These are phyloP conservation scores for Probaryconus sp. DNA, from an alignment of 1,140 invertebrate genomes.

Conservation along the genomic window DNA sequence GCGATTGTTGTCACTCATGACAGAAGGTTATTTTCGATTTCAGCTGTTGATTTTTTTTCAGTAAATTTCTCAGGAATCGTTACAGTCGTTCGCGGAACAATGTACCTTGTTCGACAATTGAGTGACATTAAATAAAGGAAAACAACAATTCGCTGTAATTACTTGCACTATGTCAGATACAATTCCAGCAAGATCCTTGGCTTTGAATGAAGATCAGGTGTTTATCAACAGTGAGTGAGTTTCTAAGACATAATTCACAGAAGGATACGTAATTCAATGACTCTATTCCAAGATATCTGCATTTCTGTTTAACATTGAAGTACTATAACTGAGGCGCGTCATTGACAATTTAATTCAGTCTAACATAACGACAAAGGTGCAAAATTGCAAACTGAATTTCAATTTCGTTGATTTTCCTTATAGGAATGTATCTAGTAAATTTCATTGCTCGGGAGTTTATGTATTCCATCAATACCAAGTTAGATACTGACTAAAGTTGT, in stretches of 20 bases:
- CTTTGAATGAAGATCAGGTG: slow-evolving; percentile 40
- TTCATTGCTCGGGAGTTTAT: slow-evolving; percentile 3
- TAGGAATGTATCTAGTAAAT: slow-evolving; percentile 22
- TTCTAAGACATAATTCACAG: slow-evolving; percentile 40
- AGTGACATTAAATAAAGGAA: not conserved
- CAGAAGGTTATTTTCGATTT: too few relatives aligned
- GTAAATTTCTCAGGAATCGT: slow-evolving; percentile 15
- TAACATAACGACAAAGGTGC: slow-evolving; percentile 36
- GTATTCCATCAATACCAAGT: slow-evolving; percentile 39
- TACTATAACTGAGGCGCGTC: slow-evolving; percentile 7
- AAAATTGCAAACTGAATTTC: slow-evolving; percentile 45
- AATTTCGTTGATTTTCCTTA: slow-evolving; percentile 39
- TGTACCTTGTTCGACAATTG: slow-evolving; percentile 6
- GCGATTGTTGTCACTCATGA: too few relatives aligned
- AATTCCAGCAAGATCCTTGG: slow-evolving; percentile 13
- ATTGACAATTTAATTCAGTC: slow-evolving; percentile 49
- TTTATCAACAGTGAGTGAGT: slow-evolving; percentile 30
- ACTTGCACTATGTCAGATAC: slow-evolving; percentile 3
- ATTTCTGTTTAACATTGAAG: slow-evolving; percentile 14
- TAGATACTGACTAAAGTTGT: too few relatives aligned
- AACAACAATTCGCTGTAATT: slow-evolving; percentile 12
- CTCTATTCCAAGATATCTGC: slow-evolving; percentile 23
- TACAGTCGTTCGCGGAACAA: not conserved
- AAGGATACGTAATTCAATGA: slow-evolving; percentile 41
- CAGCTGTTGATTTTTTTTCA: too few relatives aligned